Evolutionary conservation across 1,140 invertebrate species (phyloP).

Genomic region (Musca vetustissima): DNA sequence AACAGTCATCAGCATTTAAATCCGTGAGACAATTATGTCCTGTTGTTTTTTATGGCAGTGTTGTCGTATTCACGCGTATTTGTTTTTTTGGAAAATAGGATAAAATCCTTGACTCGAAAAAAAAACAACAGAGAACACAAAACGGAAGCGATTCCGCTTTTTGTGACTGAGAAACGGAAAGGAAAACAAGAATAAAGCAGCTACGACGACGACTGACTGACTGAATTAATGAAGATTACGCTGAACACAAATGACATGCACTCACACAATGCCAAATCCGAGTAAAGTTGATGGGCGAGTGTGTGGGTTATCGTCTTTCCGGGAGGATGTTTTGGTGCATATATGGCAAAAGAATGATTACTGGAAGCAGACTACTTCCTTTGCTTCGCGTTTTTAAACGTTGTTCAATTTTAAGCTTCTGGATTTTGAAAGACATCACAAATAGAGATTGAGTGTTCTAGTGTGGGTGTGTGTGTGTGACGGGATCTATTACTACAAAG

Average conservation of each 20-base stretch:
- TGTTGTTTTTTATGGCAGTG: slow-evolving; percentile 21
- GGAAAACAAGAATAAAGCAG: too few relatives aligned
- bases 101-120: slow-evolving; percentile 18
- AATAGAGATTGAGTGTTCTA: too few relatives aligned
- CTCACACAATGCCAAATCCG: not conserved
- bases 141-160: not conserved
- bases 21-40: slow-evolving; percentile 19
- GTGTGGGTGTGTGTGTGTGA: slow-evolving; percentile 29
- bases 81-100: slow-evolving; percentile 35
- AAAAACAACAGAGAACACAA: too few relatives aligned
- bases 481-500: slow-evolving; percentile 16
- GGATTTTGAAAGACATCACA: not conserved
- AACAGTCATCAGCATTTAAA: not conserved
- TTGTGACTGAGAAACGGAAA: too few relatives aligned
- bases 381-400: not conserved
- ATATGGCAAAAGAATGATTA: slow-evolving; percentile 24
- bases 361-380: not conserved
- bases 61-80: slow-evolving; percentile 36
- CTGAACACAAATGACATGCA: slow-evolving; percentile 25
- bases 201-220: slow-evolving; percentile 36
- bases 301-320: not conserved
- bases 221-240: slow-evolving; percentile 54
- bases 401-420: not conserved
- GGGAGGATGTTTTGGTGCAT: slow-evolving; percentile 14
- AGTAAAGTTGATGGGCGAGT: not conserved